Conservation (phyloP, 2,888 invertebrate species). For the Anoncus sp. region DNA sequence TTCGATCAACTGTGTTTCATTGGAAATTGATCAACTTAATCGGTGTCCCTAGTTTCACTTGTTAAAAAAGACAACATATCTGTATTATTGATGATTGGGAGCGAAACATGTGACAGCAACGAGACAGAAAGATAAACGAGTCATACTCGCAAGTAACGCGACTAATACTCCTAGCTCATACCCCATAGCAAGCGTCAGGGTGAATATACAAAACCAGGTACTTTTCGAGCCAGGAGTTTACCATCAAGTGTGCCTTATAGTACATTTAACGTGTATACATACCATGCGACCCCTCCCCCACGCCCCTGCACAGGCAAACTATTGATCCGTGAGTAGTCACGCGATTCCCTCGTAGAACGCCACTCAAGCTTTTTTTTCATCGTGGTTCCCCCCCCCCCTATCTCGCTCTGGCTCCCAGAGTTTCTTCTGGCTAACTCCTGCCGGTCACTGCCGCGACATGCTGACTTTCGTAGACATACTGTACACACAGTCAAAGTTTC, state of each 20-base stretch:
- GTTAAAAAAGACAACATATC: constrained; percentile 13
- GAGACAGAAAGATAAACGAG: constrained; percentile 39
- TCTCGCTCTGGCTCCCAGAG: constrained; percentile 36
- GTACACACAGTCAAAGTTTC: constrained; percentile 55
- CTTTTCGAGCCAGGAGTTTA: constrained; percentile 49
- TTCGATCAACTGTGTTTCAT: constrained; percentile 1
- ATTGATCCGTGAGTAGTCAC: constrained; percentile 82
- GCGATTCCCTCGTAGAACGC: constrained; percentile 82
- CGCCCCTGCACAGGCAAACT: constrained; percentile 73
- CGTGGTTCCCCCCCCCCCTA: constrained; percentile 68
- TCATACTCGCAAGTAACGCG: background rate
- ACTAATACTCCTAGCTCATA: constrained; percentile 27
- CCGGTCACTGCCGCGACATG: constrained; percentile 64
- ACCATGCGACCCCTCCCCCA: constrained; percentile 33
- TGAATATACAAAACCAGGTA: constrained; percentile 34
- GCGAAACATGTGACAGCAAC: constrained; percentile 4
- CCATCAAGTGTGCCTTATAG: constrained; percentile 55
- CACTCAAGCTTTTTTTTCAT: constrained; percentile 76
- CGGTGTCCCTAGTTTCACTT: constrained; percentile 17
- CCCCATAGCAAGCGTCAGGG: constrained; percentile 17
- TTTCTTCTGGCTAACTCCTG: constrained; percentile 52
- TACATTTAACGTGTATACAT: constrained; percentile 53
- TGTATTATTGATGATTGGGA: constrained; percentile 21
- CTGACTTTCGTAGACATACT: constrained; percentile 66
- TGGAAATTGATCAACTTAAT: constrained; percentile 23